These are phyloP conservation scores for Belgica antarctica DNA, from an alignment of 2,888 invertebrate genomes.

Conservation along the genomic window DNA sequence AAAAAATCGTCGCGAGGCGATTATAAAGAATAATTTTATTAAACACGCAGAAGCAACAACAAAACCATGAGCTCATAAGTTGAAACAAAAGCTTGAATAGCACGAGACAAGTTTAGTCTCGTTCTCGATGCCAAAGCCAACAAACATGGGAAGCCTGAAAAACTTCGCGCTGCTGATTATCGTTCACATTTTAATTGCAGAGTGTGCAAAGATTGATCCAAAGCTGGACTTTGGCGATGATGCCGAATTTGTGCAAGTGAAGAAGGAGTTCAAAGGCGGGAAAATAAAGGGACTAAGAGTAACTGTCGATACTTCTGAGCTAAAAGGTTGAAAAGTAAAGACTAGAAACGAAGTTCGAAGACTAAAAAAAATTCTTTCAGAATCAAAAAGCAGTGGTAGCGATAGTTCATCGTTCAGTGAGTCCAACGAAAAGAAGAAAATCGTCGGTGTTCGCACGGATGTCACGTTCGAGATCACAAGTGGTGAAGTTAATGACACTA, in stretches of 20 bases:
- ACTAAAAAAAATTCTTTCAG: constrained; percentile 29
- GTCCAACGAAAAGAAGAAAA: constrained; percentile 50
- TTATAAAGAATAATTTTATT: constrained; percentile 42
- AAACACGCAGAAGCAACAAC: constrained; percentile 38
- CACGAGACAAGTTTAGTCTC: constrained; percentile 40
- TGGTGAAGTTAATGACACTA: constrained; percentile 49
- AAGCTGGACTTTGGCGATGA: constrained; percentile 50
- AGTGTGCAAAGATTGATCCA: constrained; percentile 51
- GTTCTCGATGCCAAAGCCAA: not conserved
- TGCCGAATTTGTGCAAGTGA: constrained; percentile 16
- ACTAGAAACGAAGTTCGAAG: not conserved
- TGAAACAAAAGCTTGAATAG: constrained; percentile 14
- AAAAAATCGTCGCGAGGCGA: not conserved
- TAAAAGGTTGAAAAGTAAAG: constrained; percentile 46
- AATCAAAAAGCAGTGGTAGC: constrained; percentile 41
- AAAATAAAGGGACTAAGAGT: constrained; percentile 56
- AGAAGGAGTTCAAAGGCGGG: constrained; percentile 46
- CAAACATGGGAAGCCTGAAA: constrained; percentile 11
- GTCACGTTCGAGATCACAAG: constrained; percentile 55
- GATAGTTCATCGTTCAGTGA: constrained; percentile 30
- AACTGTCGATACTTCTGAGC: constrained; percentile 54
- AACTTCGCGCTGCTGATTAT: constrained; percentile 14
- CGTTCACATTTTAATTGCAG: constrained; percentile 46
- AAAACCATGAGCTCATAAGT: constrained; percentile 4
- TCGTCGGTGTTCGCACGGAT: constrained; percentile 55